Conservation (phyloP, 2,888 invertebrate species). For the Cheilosia scutellata region DNA sequence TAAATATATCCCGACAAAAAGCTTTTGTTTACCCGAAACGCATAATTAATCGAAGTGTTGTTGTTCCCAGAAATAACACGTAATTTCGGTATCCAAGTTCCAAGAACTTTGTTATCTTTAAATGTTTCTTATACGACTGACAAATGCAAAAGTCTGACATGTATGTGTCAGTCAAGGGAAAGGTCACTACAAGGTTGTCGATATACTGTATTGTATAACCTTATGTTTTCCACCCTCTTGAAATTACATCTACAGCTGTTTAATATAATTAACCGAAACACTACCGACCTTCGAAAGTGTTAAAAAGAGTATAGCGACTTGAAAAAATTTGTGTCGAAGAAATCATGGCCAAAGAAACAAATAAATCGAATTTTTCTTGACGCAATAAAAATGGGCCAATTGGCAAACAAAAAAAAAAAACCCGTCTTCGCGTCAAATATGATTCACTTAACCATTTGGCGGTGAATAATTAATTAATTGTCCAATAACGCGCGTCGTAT, state of each 20-base stretch:
- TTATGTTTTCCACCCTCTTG: conserved; percentile 7
- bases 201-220: not conserved
- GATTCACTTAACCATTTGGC: conserved; percentile 30
- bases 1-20: conserved; percentile 6
- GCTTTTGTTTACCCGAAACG: conserved; percentile 12
- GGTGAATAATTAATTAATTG: conserved; percentile 32
- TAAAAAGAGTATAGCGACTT: not conserved
- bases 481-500: conserved; percentile 18
- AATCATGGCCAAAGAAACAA: conserved; percentile 28
- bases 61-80: not conserved
- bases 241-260: conserved; percentile 11
- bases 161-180: not conserved
- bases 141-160: not conserved
- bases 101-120: conserved; percentile 15
- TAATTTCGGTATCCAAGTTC: not conserved
- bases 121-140: not conserved
- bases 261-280: conserved; percentile 12
- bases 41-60: conserved; percentile 8
- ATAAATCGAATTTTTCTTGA: conserved; percentile 16
- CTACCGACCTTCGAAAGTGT: conserved; percentile 7
- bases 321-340: conserved; percentile 11
- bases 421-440: not conserved
- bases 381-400: conserved; percentile 20
- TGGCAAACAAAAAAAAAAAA: conserved; percentile 1
- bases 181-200: conserved; percentile 2